These are phyloP conservation scores for Mormyrus iriodes DNA, from an alignment of 2,113 vertebrate species.

Conservation along the genomic window DNA sequence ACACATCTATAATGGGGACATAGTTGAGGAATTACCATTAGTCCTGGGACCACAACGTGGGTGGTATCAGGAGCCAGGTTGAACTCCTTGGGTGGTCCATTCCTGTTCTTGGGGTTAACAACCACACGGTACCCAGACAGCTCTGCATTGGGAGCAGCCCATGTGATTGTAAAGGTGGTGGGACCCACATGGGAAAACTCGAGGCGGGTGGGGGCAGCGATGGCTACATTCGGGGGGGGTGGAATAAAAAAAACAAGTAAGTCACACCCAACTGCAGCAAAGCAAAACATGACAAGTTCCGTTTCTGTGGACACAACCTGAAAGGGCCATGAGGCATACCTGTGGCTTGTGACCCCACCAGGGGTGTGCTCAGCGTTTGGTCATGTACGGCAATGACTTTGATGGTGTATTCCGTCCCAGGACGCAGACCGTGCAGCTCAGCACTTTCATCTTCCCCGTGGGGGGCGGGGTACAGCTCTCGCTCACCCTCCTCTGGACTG, in stretches of 20 bases:
- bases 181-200: slow-evolving; percentile 78
- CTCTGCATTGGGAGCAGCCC: slow-evolving; percentile 66
- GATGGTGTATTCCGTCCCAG: slow-evolving; percentile 94
- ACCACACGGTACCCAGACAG: slow-evolving; percentile 87
- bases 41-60: slow-evolving; percentile 73
- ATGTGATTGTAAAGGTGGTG: slow-evolving; percentile 74
- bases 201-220: slow-evolving; percentile 80
- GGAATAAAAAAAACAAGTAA: not conserved
- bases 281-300: not conserved
- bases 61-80: slow-evolving; percentile 80
- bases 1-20: not conserved
- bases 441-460: slow-evolving; percentile 79
- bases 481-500: slow-evolving; percentile 86
- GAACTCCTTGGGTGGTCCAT: slow-evolving; percentile 85
- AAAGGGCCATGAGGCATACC: slow-evolving; percentile 53
- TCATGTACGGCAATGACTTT: slow-evolving; percentile 88
- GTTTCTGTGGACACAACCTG: not conserved
- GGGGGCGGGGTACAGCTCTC: slow-evolving; percentile 81
- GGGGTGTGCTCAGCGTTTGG: slow-evolving; percentile 79
- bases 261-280: too few relatives aligned
- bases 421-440: slow-evolving; percentile 79
- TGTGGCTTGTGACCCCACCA: slow-evolving; percentile 88
- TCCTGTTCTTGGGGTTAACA: slow-evolving; percentile 86
- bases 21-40: slow-evolving; percentile 73
- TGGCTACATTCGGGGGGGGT: slow-evolving; percentile 57